A percentile compares a stretch with the other conserved stretches of the same genome.
phyloP scores from a whole-genome alignment of 2,113 vertebrate species.

The Toxotes chatareus region DNA sequence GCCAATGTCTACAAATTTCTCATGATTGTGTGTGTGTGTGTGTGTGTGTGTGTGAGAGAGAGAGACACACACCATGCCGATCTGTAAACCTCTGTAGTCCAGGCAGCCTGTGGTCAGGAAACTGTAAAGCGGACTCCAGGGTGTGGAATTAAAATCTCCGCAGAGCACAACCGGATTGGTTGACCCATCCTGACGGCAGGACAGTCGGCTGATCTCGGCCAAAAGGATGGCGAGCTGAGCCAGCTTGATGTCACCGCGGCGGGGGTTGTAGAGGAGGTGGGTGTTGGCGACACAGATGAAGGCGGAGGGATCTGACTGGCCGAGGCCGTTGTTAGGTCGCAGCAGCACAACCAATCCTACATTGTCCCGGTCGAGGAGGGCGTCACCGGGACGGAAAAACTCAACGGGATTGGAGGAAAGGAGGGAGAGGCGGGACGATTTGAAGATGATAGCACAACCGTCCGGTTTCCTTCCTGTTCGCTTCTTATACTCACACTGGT shows the following conservation, averaged over 20 bases:
- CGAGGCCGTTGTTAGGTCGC: conserved; percentile 70
- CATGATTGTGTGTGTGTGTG: too few species aligned
- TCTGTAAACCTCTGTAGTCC: conserved; percentile 89
- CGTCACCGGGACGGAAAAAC: conserved; percentile 88
- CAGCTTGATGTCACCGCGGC: conserved; percentile 95
- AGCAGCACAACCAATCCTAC: conserved; percentile 92
- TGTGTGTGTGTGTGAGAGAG: not conserved
- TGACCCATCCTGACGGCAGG: conserved; percentile 84
- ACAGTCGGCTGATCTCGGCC: conserved; percentile 90
- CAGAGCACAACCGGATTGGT: conserved; percentile 91
- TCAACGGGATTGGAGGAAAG: conserved; percentile 91
- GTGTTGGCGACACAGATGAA: conserved; percentile 94
- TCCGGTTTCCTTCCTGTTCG: conserved; percentile 94
- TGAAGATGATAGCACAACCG: conserved; percentile 94
- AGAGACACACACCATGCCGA: conserved; percentile 85
- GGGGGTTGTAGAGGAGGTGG: conserved; percentile 95
- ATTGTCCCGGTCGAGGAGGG: conserved; percentile 95
- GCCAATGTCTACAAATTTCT: too few species aligned
- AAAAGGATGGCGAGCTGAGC: conserved; percentile 95
- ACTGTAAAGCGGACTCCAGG: conserved; percentile 91
- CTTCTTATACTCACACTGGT: conserved; percentile 95
- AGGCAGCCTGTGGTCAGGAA: conserved; percentile 92
- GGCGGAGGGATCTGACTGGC: conserved; percentile 2
- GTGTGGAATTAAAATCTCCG: conserved; percentile 96
- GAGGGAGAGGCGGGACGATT: conserved; percentile 89